Conservation (phyloP, 2,888 invertebrate genomes). For the Leptopilina syphax region DNA sequence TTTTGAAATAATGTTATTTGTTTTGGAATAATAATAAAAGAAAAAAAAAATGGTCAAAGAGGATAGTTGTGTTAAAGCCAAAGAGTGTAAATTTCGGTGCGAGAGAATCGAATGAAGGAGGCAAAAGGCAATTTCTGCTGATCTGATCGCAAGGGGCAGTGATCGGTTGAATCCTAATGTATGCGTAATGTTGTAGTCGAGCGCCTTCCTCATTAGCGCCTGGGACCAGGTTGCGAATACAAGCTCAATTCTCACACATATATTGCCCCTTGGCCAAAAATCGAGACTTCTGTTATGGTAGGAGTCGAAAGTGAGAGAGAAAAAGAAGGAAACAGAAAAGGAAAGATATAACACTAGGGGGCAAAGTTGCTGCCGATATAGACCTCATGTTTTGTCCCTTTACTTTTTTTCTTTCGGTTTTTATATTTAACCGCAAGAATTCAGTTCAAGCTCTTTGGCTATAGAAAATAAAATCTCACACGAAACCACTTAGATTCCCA, state of each 20-base stretch:
- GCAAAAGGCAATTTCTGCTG: conserved; percentile 57
- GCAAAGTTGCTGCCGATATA: conserved; percentile 61
- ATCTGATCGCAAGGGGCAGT: conserved; percentile 68
- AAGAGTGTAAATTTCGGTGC: too few relatives aligned
- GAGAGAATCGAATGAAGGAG: conserved; percentile 42
- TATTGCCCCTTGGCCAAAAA: conserved; percentile 24
- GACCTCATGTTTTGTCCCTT: conserved; percentile 70
- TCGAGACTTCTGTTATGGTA: too few relatives aligned
- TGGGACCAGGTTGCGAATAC: conserved; percentile 51
- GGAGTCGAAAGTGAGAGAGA: background rate
- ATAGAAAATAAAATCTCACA: conserved; percentile 55
- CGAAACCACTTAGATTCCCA: conserved; percentile 33
- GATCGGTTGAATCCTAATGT: conserved; percentile 73
- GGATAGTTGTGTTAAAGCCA: too few relatives aligned
- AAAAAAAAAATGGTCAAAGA: too few relatives aligned
- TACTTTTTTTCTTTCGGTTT: background rate
- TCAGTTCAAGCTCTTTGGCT: conserved; percentile 41
- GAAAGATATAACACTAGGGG: conserved; percentile 15
- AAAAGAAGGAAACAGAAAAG: conserved; percentile 43
- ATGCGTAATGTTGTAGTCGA: conserved; percentile 73
- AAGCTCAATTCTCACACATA: conserved; percentile 51
- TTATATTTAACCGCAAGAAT: conserved; percentile 37
- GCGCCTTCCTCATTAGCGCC: conserved; percentile 74
- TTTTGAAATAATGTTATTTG: too few relatives aligned
- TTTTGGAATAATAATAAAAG: too few relatives aligned